Evolutionary conservation across 2,888 invertebrate species (phyloP), one percentile per base, ranked within the genome.

Genomic region (Xestobium rufovillosum): DNA sequence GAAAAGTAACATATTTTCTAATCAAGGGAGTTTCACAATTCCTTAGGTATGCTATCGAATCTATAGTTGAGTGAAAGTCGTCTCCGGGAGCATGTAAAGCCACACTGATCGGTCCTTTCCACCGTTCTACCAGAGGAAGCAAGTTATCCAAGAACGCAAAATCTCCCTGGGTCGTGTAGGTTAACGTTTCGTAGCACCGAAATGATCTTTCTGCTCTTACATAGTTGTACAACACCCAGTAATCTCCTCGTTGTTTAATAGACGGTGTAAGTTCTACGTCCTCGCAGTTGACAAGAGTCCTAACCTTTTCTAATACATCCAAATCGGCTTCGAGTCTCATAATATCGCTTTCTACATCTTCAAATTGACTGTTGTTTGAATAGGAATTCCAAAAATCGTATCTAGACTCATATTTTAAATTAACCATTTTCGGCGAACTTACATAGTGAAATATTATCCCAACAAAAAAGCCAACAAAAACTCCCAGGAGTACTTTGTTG

Each of bases 91-190:
- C 80, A 65, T 87, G 84, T 55, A 90, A 72, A 3, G 87, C 83
- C 49, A 90, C 69, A 53, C 87, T 87, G 39, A 90, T 70, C 1
- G 89, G 89, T 2, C 87, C 87, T 60, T 77, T 75, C 90, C 89
- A 90, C 56, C 80, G 73, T 56, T 83, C 80, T 55, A 87, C 71
- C 51, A 91, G 67, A 32, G 85, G 83, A 57, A 77, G 74, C 50
- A 89, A 71, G 65, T 91, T 90, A 63, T 88, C 85, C 52, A 91
- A 73, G 70, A 87, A 90, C 52, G 86, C 85, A 66, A 77, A 84
- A 53, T 88, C 87, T n/a, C 23, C 23, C n/a, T 19, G 23, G n/a
- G 23, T 19, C n/a, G 23, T 19, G n/a, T 19, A 19, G 6, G 89
- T 89, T 44, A 89, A 73, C 44, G 78, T 77, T 62, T 86, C 83